Conservation (phyloP, 2,888 invertebrate species). For the Dynastes grantii region DNA sequence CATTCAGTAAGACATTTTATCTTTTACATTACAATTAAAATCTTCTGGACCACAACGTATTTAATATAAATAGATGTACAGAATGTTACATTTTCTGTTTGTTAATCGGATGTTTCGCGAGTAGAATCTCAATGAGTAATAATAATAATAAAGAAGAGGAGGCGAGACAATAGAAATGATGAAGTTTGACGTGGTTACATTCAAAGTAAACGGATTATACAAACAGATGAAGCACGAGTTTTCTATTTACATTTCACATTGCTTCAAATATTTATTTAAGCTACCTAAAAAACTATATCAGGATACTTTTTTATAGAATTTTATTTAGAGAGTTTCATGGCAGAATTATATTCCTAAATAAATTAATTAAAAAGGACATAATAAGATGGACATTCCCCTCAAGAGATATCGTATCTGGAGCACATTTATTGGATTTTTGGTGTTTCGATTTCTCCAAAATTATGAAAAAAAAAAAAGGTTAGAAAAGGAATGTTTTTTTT, state of each 20-base stretch:
- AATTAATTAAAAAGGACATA: constrained; percentile 11
- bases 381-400: background rate
- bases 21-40: constrained; percentile 25
- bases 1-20: constrained; percentile 53
- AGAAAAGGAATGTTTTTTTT: too few relatives aligned
- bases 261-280: constrained; percentile 44
- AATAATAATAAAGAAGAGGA: constrained; percentile 17
- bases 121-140: constrained; percentile 39
- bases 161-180: constrained; percentile 17
- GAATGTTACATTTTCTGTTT: constrained; percentile 60
- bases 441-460: background rate
- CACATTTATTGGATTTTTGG: background rate
- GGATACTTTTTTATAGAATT: constrained; percentile 22
- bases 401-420: constrained; percentile 3
- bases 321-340: constrained; percentile 38
- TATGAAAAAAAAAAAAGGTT: too few relatives aligned
- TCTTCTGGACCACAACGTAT: constrained; percentile 58
- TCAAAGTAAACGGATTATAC: constrained; percentile 37
- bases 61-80: constrained; percentile 62
- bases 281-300: constrained; percentile 37
- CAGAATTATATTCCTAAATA: constrained; percentile 26
- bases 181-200: constrained; percentile 17
- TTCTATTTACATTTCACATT: constrained; percentile 37
- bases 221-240: constrained; percentile 39
- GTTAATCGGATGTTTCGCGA: constrained; percentile 57